Evolutionary conservation across 2,797 vertebrate species (phyloP).

Genomic region (Neosilurus hyrtlii): DNA sequence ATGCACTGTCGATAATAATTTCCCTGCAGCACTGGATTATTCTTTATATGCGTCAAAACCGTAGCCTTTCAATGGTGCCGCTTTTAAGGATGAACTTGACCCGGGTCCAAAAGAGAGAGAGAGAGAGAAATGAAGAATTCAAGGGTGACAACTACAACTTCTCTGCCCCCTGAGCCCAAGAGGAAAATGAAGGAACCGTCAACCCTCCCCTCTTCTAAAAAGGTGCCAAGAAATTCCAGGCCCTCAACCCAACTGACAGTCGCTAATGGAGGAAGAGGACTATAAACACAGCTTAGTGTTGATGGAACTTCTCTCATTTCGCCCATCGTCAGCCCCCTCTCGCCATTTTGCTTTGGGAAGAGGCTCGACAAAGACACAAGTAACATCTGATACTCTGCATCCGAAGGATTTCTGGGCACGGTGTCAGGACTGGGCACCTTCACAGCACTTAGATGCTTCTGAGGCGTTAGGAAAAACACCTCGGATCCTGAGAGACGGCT

Average conservation of each 20-base stretch:
- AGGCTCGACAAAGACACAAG: conserved; percentile 55
- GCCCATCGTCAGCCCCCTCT: conserved; percentile 57
- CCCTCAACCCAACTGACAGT: conserved; percentile 49
- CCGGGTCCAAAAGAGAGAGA: not conserved
- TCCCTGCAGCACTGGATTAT: not conserved
- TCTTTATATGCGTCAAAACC: not conserved
- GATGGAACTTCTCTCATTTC: conserved; percentile 57
- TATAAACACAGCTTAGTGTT: conserved; percentile 57
- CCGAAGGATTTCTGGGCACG: conserved; percentile 39
- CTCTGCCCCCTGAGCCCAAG: conserved; percentile 41
- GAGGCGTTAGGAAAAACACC: conserved; percentile 68
- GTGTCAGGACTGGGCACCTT: conserved; percentile 55
- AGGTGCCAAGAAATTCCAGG: conserved; percentile 60
- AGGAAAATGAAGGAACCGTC: conserved; percentile 54
- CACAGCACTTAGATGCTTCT: conserved; percentile 48
- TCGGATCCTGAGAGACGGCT: conserved; percentile 58
- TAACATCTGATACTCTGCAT: conserved; percentile 65
- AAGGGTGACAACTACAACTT: conserved; percentile 57
- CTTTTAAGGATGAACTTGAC: not conserved
- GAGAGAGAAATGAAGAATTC: conserved; percentile 28
- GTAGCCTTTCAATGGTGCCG: not conserved
- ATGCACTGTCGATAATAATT: not conserved
- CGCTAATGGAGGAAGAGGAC: conserved; percentile 65
- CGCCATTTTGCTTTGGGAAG: conserved; percentile 59
- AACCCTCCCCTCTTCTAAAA: conserved; percentile 57